These are phyloP conservation scores for Pammene fasciana DNA, from an alignment of 2,888 invertebrate species.

Conservation along the genomic window DNA sequence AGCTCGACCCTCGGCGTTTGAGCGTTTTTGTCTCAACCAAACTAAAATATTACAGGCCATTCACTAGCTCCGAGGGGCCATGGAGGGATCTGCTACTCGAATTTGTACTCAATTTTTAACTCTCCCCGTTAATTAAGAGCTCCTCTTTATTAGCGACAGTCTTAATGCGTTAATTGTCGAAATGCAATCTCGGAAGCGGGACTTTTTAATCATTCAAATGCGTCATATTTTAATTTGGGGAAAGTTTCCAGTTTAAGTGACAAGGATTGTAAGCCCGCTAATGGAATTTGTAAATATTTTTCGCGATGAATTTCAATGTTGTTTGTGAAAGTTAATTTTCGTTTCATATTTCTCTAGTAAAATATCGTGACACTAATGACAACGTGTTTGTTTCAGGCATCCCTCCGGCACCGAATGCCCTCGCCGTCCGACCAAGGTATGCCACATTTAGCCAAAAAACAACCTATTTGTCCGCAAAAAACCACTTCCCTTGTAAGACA, in stretches of 20 bases:
- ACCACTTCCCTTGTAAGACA: slow-evolving; percentile 66
- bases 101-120: slow-evolving; percentile 84
- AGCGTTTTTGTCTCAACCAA: slow-evolving; percentile 80
- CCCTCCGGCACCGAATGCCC: slow-evolving; percentile 72
- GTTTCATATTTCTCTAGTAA: neutral
- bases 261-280: slow-evolving; percentile 58
- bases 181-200: slow-evolving; percentile 79
- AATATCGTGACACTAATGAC: slow-evolving; percentile 20
- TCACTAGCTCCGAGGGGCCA: slow-evolving; percentile 72
- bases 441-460: slow-evolving; percentile 43
- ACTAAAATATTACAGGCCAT: slow-evolving; percentile 83
- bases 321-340: neutral
- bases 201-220: slow-evolving; percentile 76
- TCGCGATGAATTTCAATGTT: slow-evolving; percentile 35
- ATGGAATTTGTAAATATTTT: slow-evolving; percentile 63
- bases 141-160: slow-evolving; percentile 79
- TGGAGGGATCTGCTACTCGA: slow-evolving; percentile 76
- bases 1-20: slow-evolving; percentile 64
- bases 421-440: slow-evolving; percentile 78
- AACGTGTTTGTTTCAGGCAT: slow-evolving; percentile 72
- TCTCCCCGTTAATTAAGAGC: slow-evolving; percentile 81
- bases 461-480: slow-evolving; percentile 53
- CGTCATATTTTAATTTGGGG: slow-evolving; percentile 77
- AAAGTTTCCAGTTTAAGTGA: slow-evolving; percentile 49
- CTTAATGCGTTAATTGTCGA: slow-evolving; percentile 83